Percentiles rank a stretch among this genome's conserved stretches.
These are phyloP conservation scores for Nestor notabilis DNA, from an alignment of 2,113 vertebrate species.

Conservation along the genomic window DNA sequence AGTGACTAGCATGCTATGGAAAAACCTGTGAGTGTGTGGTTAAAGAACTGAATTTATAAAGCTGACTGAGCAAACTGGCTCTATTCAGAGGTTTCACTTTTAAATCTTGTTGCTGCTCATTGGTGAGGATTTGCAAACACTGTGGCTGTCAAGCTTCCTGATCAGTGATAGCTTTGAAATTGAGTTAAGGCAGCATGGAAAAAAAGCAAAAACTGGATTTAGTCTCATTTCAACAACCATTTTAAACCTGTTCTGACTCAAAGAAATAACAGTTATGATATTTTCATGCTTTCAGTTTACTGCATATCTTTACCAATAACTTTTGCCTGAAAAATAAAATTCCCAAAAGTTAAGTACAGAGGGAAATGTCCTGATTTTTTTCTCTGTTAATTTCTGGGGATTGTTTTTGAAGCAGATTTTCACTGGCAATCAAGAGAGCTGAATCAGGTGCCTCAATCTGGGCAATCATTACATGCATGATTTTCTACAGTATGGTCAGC, in stretches of 20 bases:
- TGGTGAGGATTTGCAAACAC: constrained; percentile 64
- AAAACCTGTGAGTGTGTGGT: not conserved
- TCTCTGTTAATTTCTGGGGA: not conserved
- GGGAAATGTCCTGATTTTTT: not conserved
- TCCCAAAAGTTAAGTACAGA: not conserved
- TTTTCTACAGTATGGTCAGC: not conserved
- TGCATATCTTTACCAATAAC: not conserved
- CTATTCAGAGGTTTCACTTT: constrained; percentile 54
- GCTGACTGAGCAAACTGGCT: constrained; percentile 39
- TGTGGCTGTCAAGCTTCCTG: constrained; percentile 59
- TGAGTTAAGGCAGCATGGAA: constrained; percentile 50
- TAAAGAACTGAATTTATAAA: constrained; percentile 38
- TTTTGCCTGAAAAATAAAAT: constrained; percentile 4
- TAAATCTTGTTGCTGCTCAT: constrained; percentile 66
- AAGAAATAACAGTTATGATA: constrained; percentile 37
- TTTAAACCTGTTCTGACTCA: constrained; percentile 39
- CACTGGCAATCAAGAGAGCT: not conserved
- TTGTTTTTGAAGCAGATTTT: not conserved
- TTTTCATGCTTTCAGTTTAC: constrained; percentile 22
- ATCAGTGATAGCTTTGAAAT: constrained; percentile 68
- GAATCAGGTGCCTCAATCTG: not conserved
- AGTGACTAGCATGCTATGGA: not conserved
- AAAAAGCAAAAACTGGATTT: constrained; percentile 50
- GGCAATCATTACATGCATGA: not conserved
- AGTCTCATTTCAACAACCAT: constrained; percentile 53